phyloP scores from a whole-genome alignment of 2,797 vertebrate genomes.

The Tadarida brasiliensis region DNA sequence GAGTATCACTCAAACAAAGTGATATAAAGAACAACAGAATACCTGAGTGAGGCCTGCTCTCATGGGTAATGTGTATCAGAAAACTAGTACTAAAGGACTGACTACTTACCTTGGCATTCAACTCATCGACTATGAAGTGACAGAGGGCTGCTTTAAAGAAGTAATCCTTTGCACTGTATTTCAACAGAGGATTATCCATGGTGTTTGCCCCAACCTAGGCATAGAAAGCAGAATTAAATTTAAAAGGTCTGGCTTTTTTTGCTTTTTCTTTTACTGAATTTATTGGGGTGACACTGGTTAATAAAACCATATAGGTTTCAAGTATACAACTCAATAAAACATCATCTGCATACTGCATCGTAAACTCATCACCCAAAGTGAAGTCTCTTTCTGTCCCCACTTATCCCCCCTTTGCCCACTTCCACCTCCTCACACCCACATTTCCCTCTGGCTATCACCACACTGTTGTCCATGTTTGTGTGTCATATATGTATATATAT shows the following conservation, averaged over 20 bases:
- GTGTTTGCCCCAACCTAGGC: slow-evolving; percentile 95
- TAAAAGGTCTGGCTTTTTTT: background rate
- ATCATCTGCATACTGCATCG: background rate
- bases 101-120: slow-evolving; percentile 95
- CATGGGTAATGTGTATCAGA: background rate
- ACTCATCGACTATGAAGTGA: slow-evolving; percentile 98
- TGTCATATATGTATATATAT: background rate
- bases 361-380: background rate
- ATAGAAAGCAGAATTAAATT: background rate
- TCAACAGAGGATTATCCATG: slow-evolving; percentile 98
- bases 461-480: background rate
- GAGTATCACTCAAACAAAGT: background rate
- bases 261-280: background rate
- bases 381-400: background rate
- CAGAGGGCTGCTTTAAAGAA: slow-evolving; percentile 99
- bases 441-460: background rate
- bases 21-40: background rate
- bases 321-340: background rate
- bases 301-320: background rate
- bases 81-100: background rate
- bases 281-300: background rate
- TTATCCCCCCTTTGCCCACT: background rate
- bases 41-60: background rate
- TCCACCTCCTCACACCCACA: background rate
- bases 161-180: slow-evolving; percentile 99